Evolutionary conservation across 2,113 vertebrate genomes (phyloP).

Genomic region (Panurus biarmicus): DNA sequence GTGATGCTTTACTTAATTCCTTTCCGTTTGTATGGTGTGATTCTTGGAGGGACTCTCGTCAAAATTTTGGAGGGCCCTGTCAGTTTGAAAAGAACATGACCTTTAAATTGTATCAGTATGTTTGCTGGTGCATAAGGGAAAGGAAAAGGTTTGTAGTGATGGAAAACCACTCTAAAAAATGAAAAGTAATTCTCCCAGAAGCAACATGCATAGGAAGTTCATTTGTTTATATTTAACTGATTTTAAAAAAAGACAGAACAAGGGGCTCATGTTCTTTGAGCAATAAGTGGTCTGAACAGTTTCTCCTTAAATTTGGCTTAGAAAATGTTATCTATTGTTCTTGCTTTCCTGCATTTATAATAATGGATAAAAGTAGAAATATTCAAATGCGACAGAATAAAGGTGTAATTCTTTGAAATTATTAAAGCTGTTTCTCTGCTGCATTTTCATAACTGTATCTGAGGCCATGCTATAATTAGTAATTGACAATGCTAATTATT

Average conservation of each 20-base stretch:
- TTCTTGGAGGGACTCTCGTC: constrained; percentile 91
- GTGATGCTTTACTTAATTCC: constrained; percentile 86
- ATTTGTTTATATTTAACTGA: constrained; percentile 71
- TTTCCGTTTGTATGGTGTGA: constrained; percentile 74
- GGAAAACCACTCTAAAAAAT: constrained; percentile 77
- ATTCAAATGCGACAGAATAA: background rate
- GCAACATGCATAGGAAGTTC: constrained; percentile 55
- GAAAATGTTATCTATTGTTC: background rate
- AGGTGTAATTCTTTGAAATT: background rate
- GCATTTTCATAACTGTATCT: background rate
- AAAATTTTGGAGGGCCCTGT: constrained; percentile 98
- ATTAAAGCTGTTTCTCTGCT: background rate
- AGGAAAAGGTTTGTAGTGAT: constrained; percentile 87
- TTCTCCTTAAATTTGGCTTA: background rate
- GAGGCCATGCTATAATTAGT: background rate
- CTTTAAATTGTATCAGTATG: constrained; percentile 99
- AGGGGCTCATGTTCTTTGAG: background rate
- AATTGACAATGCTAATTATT: background rate
- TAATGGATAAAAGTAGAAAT: background rate
- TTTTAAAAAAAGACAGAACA: background rate
- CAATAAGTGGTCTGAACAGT: background rate
- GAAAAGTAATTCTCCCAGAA: constrained; percentile 76
- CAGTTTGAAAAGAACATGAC: constrained; percentile 99
- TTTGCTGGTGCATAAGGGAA: constrained; percentile 97
- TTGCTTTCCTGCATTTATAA: background rate